These are phyloP conservation scores for Choreutis nemorana DNA, from an alignment of 2,888 invertebrate species.

Conservation along the genomic window DNA sequence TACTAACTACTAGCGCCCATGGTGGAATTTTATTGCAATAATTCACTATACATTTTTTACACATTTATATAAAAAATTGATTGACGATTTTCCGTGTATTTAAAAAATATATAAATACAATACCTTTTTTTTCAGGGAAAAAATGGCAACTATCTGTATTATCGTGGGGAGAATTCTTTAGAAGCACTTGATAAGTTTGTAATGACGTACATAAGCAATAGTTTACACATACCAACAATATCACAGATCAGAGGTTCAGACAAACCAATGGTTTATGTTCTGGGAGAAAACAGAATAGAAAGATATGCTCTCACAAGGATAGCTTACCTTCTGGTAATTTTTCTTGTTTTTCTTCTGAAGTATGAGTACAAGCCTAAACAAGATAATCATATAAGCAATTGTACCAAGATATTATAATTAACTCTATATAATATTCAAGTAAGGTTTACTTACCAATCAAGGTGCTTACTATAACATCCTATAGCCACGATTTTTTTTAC, in stretches of 20 bases:
- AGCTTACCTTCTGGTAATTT: constrained; percentile 76
- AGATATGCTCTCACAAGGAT: constrained; percentile 68
- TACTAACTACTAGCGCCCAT: too few relatives aligned
- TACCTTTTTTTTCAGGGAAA: constrained; percentile 39
- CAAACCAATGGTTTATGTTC: constrained; percentile 57
- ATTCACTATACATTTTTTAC: too few relatives aligned
- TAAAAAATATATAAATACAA: not conserved
- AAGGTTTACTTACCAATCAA: too few relatives aligned
- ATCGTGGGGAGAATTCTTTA: constrained; percentile 66
- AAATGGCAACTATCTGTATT: constrained; percentile 62
- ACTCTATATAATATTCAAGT: too few relatives aligned
- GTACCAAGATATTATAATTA: too few relatives aligned
- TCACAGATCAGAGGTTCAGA: constrained; percentile 23
- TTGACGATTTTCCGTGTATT: not conserved
- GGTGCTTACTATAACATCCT: too few relatives aligned
- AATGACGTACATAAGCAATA: constrained; percentile 59
- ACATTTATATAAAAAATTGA: constrained; percentile 2
- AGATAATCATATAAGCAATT: too few relatives aligned
- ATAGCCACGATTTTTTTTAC: too few relatives aligned
- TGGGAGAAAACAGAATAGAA: constrained; percentile 61
- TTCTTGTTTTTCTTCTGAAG: constrained; percentile 1
- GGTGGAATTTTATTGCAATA: too few relatives aligned
- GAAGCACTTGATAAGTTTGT: constrained; percentile 70
- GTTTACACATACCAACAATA: constrained; percentile 27
- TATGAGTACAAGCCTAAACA: too few relatives aligned